Base-by-base conservation (phyloP, 2,113 vertebrate species). In the Sylvicapra grimmia region DNA sequence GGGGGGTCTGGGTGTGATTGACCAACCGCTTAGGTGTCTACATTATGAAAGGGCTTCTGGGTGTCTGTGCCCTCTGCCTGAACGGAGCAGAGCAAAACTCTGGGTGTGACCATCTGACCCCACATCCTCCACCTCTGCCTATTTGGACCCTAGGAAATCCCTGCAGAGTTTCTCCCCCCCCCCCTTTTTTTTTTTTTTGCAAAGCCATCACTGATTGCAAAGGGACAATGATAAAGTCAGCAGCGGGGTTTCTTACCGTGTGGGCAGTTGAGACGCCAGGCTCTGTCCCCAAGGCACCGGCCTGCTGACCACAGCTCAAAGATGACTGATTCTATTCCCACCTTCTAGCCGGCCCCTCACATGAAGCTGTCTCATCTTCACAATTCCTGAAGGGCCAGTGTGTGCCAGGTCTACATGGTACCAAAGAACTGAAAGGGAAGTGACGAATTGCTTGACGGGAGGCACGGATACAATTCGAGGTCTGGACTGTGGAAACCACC, bases 21-120 rank as follows among this genome's bases (percentile, higher is more conserved):
- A 54, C 61, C 27, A 13, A 7, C 79, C 4, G 21, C 40, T 27
- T 54, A 65, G 59, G 75, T 54, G 31, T 44, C 23, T 21, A 11
- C 13, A 0, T 8, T 72, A 12, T 29, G 58, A 27, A 15, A 68
- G 47, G 36, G 21, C 23, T 40, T 29, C 1, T 9, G 4, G 0
- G 4, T 29, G 8, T 27, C 29, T 2, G 19, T 1, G 8, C 33
- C 0, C 2, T 27, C 16, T 8, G 4, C 5, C 3, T 0, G 18
- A 68, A 29, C 2, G 47, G 31, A 53, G 59, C 54, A 44, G 19
- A 93, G n/a, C 58, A 10, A 47, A 65, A 27, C n/a, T 56, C 27
- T 72, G 1, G 19, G 75, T 51, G 40, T 15, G 9, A 16, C 19
- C 29, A 27, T 59, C n/a, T 7, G 29, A 49, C 8, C 13, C 65